Conservation (phyloP, 2,113 vertebrate genomes). For the Tupaia chinensis region DNA sequence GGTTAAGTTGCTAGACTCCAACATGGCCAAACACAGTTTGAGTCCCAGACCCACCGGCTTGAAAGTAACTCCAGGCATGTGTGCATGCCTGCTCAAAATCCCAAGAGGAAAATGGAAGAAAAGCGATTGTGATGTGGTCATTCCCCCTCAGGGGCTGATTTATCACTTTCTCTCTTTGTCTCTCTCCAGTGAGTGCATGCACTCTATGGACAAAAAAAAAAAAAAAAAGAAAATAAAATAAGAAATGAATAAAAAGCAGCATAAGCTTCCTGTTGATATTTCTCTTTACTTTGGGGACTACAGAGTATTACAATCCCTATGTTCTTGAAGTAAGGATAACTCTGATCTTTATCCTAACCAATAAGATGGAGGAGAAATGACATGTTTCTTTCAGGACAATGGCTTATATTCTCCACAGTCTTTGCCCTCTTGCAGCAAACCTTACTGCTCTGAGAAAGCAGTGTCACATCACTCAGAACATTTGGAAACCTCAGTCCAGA, state of each 20-base stretch:
- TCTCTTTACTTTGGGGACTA: neutral
- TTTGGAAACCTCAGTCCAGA: neutral
- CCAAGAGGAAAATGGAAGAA: too few relatives aligned
- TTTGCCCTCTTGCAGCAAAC: neutral
- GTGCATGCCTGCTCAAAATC: too few relatives aligned
- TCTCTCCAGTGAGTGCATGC: too few relatives aligned
- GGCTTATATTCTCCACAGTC: neutral
- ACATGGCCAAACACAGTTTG: too few relatives aligned
- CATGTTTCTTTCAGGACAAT: neutral
- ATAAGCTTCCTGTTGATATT: neutral
- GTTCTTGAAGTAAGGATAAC: neutral
- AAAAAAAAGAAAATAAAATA: too few relatives aligned
- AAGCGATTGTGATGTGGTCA: too few relatives aligned
- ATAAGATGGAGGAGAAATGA: neutral
- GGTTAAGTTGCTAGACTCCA: too few relatives aligned
- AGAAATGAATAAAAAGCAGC: neutral
- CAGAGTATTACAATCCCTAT: neutral
- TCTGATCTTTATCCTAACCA: neutral
- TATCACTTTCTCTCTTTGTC: too few relatives aligned
- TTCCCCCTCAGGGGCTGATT: too few relatives aligned
- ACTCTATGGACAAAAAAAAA: too few relatives aligned
- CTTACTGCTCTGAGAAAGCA: neutral
- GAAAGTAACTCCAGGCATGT: too few relatives aligned
- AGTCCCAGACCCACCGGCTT: too few relatives aligned
- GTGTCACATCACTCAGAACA: neutral